Base-by-base conservation (phyloP, 2,888 invertebrate species). In the Tachina lurida region DNA sequence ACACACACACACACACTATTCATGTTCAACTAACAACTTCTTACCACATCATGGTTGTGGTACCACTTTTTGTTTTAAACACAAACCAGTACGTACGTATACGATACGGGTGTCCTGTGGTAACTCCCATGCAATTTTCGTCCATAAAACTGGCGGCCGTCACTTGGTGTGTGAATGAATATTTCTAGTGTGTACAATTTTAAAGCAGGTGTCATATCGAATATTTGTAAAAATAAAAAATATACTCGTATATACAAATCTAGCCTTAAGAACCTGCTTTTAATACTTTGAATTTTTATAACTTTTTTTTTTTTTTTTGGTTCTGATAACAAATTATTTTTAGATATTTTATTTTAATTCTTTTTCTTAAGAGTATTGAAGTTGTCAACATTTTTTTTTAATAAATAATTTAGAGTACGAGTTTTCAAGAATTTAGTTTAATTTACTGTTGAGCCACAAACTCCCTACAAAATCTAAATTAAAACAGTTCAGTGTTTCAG, bases 141-240 rank as follows among this genome's bases (percentile, higher is more conserved):
- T 65, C 58, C 76, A 77, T 45, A 49, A 73, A 58, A 77, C 65
- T 43, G 58, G 45, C 31, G 31, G 31, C 49, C 13, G 31, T 31
- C 62, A 15, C 13, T 78, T 70, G 41, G 2, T 22, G 68, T 70
- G 17, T 70, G 17, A 22, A 62, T 63, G 70, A 62, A 60, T 77
- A 56, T 43, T 60, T 60, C 49, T 60, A 13, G 41, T 60, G 15
- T 12, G 49, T 49, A 62, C 81, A 60, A 62, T 45, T 62, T 81
- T 58, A 75, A 74, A 81, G 74, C 81, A 81, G 81, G 81, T 81
- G 81, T 81, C 81, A 81, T 60, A 80, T 80, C 49, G 60, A 80
- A 80, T 80, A 74, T 80, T 74, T 39, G 19, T 39, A 56, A 63
- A 62, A 68, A 74, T 39, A 31, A 49, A 58, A 3, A 79, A 68